Conservation (phyloP, 2,888 invertebrate genomes). For the Morpho helenor region DNA sequence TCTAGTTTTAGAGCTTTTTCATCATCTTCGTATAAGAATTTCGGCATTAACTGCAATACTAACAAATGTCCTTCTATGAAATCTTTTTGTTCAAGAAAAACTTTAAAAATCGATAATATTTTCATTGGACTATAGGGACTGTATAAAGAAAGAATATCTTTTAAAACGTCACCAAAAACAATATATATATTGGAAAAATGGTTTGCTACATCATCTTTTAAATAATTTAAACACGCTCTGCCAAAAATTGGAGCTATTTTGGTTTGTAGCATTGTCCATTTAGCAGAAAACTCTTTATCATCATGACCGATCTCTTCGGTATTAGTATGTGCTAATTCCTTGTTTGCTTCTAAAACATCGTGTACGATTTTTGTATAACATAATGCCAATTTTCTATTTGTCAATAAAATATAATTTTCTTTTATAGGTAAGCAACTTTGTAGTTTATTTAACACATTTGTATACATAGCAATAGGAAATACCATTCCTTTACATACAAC, state of each 20-base stretch:
- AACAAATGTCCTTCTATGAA: conserved; percentile 43
- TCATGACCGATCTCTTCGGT: conserved; percentile 28
- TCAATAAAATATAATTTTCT: conserved; percentile 48
- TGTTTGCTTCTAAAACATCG: conserved; percentile 2
- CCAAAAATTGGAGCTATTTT: conserved; percentile 40
- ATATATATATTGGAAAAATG: conserved; percentile 49
- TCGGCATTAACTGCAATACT: conserved; percentile 35
- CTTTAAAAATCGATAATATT: conserved; percentile 31
- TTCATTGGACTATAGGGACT: conserved; percentile 11
- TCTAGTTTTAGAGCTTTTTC: conserved; percentile 19
- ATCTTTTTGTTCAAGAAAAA: conserved; percentile 37
- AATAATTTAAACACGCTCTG: conserved; percentile 38
- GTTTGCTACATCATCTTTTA: conserved; percentile 43
- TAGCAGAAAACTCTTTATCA: conserved; percentile 17
- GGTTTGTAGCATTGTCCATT: conserved; percentile 32
- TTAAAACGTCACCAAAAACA: conserved; percentile 40
- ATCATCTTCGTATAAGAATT: conserved; percentile 11
- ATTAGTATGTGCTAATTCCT: conserved; percentile 22
- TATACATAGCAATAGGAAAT: conserved; percentile 36
- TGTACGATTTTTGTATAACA: conserved; percentile 37
- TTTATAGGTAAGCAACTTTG: conserved; percentile 35
- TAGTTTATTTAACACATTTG: conserved; percentile 34
- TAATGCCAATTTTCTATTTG: conserved; percentile 42
- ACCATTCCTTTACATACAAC: conserved; percentile 32
- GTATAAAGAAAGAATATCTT: conserved; percentile 20